A percentile compares a stretch with the other conserved stretches of the same genome.
These are phyloP conservation scores for Sula dactylatra DNA, from an alignment of 2,113 vertebrate species.

Conservation along the genomic window DNA sequence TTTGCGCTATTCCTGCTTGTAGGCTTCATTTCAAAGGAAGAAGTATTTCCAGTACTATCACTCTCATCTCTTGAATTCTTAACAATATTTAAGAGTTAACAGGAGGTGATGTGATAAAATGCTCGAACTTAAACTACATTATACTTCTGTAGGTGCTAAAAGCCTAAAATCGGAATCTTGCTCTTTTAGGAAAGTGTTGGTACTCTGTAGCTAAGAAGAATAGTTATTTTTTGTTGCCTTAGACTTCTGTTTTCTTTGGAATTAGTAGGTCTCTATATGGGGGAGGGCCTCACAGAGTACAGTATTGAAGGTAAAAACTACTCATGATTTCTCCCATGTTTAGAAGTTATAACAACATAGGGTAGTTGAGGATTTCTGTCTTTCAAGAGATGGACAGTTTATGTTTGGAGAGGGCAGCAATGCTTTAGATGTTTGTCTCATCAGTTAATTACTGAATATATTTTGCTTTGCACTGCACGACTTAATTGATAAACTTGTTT, in stretches of 20 bases:
- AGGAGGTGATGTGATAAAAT: slow-evolving; percentile 46
- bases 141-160: slow-evolving; percentile 37
- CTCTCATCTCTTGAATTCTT: slow-evolving; percentile 8
- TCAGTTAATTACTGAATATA: neutral
- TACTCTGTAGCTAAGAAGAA: neutral
- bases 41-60: slow-evolving; percentile 1
- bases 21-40: neutral
- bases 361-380: neutral
- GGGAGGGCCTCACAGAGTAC: neutral
- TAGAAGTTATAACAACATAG: neutral
- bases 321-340: neutral
- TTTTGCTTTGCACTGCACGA: neutral
- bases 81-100: slow-evolving; percentile 34
- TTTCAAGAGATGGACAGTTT: neutral
- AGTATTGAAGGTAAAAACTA: neutral
- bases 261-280: neutral
- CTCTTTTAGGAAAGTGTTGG: neutral
- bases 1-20: neutral
- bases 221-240: neutral
- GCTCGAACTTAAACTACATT: neutral
- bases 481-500: neutral
- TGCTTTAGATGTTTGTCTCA: neutral
- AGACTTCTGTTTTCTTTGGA: neutral
- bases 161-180: neutral
- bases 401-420: neutral